Conservation (phyloP, 2,888 invertebrate genomes). For the Xestia ashworthii region DNA sequence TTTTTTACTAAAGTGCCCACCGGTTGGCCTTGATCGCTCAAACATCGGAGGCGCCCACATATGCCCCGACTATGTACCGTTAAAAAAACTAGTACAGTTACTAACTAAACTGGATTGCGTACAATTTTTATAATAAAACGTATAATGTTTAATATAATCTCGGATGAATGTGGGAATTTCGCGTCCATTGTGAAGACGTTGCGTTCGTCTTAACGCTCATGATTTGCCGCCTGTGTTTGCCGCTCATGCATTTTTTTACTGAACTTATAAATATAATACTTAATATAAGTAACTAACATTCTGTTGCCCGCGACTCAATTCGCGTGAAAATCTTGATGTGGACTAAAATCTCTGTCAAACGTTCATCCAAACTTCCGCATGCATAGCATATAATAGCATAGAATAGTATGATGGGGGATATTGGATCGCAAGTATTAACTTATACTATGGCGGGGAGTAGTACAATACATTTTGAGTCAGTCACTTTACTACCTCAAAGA, state of each 20-base stretch:
- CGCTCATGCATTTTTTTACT: slow-evolving; percentile 14
- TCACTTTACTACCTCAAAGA: background rate
- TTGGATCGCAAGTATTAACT: background rate
- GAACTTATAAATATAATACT: background rate
- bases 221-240: background rate
- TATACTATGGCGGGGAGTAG: background rate
- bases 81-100: slow-evolving; percentile 70
- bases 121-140: slow-evolving; percentile 75
- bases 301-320: background rate
- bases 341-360: background rate
- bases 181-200: slow-evolving; percentile 54
- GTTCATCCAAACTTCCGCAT: background rate
- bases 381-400: background rate
- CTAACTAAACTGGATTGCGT: slow-evolving; percentile 72
- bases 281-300: slow-evolving; percentile 6
- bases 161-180: slow-evolving; percentile 75
- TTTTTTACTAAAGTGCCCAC: slow-evolving; percentile 59
- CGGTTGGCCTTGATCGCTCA: slow-evolving; percentile 60
- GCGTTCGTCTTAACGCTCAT: slow-evolving; percentile 35
- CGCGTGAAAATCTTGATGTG: background rate
- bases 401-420: background rate
- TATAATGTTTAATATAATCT: slow-evolving; percentile 75
- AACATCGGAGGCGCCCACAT: slow-evolving; percentile 62
- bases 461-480: background rate
- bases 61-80: slow-evolving; percentile 61